Evolutionary conservation across 2,797 vertebrate genomes (phyloP).

Genomic region (Dallia pectoralis): DNA sequence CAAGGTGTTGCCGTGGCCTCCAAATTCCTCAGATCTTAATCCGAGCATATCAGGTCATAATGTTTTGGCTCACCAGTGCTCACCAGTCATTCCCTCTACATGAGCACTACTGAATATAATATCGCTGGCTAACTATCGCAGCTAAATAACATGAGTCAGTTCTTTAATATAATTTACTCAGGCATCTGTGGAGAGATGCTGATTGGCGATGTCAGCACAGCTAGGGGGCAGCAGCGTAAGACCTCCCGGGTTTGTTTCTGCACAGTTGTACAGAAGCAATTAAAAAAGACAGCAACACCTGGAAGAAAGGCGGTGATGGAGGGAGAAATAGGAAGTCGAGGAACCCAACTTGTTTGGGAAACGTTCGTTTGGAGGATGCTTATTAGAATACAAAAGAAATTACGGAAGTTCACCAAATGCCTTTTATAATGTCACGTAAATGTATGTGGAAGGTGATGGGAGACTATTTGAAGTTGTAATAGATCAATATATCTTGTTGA

Average conservation of each 20-base stretch:
- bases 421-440: background rate
- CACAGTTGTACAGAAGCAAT: background rate
- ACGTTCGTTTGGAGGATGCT: background rate
- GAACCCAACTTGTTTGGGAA: background rate
- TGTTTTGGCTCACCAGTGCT: no score
- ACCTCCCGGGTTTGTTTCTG: conserved; percentile 7
- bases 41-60: no score
- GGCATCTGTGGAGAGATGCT: conserved; percentile 45
- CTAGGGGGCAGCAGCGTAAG: conserved; percentile 50
- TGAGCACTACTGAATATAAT: conserved; percentile 33
- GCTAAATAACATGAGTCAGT: conserved; percentile 55
- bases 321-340: background rate
- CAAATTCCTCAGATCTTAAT: no score
- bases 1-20: no score
- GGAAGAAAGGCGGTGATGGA: background rate
- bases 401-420: background rate
- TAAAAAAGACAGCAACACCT: conserved; percentile 12
- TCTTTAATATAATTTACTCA: conserved; percentile 57
- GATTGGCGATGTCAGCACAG: conserved; percentile 62
- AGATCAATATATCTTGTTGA: no score
- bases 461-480: background rate
- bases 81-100: conserved; percentile 34
- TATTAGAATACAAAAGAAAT: background rate
- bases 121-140: conserved; percentile 42
- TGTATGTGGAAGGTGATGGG: background rate